These are phyloP conservation scores for Ibidorhyncha struthersii DNA, from an alignment of 2,113 vertebrate genomes.

Conservation along the genomic window DNA sequence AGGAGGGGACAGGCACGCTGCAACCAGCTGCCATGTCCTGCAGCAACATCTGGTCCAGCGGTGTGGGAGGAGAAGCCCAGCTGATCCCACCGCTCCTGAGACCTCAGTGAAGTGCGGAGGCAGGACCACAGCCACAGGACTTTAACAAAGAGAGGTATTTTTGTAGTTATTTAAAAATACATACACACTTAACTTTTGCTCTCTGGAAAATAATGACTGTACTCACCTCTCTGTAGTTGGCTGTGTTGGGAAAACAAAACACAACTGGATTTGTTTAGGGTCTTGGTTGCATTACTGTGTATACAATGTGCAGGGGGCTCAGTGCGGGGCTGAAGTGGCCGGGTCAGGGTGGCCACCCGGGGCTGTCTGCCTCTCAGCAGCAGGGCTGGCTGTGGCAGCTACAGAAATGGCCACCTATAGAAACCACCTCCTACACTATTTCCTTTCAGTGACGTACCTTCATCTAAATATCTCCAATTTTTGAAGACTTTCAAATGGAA, in stretches of 20 bases:
- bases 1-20: neutral
- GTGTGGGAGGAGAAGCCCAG: no score
- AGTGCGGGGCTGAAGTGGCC: neutral
- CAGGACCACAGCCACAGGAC: neutral
- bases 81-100: neutral
- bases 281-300: neutral
- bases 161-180: neutral
- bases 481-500: neutral
- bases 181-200: neutral
- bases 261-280: neutral
- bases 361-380: neutral
- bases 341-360: no score
- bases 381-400: neutral
- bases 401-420: neutral
- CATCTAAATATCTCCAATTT: neutral
- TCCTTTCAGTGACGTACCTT: neutral
- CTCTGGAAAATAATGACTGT: neutral
- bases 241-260: neutral
- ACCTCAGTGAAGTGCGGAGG: fast-evolving
- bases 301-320: fast-evolving
- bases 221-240: no score
- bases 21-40: neutral
- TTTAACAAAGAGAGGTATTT: neutral
- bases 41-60: neutral
- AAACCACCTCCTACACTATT: neutral